Base-by-base conservation (phyloP, 2,888 invertebrate species). In the Dastarcus helophoroides region DNA sequence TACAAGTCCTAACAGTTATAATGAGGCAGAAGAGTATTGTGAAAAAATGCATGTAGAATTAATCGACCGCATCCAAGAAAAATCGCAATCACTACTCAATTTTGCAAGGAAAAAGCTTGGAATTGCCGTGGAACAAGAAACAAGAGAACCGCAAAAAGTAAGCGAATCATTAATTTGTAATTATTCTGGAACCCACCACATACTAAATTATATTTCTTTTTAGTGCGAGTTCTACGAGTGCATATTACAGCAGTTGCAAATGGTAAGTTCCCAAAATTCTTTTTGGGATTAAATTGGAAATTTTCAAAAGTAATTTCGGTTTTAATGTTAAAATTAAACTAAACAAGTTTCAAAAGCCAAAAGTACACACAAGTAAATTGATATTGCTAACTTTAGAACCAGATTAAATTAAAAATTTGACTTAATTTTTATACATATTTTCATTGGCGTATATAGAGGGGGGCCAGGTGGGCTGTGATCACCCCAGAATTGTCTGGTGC, bases 61-160 rank as follows among this genome's bases (percentile, higher is more conserved):
- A 11, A 36, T 45, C 4, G 50, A 53, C 10, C 39, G 51, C 22
- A 41, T 55, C 14, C 42, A 45, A 29, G 44, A 53, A 30, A 44
- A 42, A n/a, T 50, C 52, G 1, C 47, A 50, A 33, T 47, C 37
- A 22, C 41, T 55, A n/a, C 29, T 55, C 6, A 54, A 55, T 39
- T 50, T 54, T 35, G 54, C 53, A 2, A 53, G 48, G 35, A 50
- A 49, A 27, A 53, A 45, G 31, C 32, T 53, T 16, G 50, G 50
- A 29, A 39, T 48, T 10, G 43, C 40, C 16, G 34, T 37, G 6
- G 46, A 46, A 5, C 47, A 51, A 27, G 33, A 39, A 6, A 37
- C 35, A 17, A 39, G 42, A 26, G 38, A 44, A 31, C 48, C 49
- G n/a, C 48, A 51, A 38, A 51, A 50, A 39, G 53, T 53, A 36